Evolutionary conservation across 2,113 vertebrate species (phyloP).

Genomic region (Passer montanus): DNA sequence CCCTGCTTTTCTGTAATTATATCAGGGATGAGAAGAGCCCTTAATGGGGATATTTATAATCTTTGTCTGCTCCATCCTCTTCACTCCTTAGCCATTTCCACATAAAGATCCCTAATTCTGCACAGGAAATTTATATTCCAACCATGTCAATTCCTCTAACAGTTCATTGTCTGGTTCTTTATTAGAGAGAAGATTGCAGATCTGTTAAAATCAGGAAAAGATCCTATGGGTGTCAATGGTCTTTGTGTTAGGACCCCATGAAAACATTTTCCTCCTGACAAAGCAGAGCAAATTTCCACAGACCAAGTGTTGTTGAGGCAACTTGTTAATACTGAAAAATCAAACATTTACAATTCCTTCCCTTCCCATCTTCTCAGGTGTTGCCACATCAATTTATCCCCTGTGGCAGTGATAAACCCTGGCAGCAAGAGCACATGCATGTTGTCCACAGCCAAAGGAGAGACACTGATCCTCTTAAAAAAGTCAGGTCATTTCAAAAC

Average conservation of each 20-base stretch:
- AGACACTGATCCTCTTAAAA: background rate
- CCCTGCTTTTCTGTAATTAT: background rate
- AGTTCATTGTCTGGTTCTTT: background rate
- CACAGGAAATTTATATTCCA: background rate
- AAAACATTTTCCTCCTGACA: background rate
- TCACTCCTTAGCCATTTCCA: background rate
- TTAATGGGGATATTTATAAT: background rate
- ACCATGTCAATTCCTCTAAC: background rate
- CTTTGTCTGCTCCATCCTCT: background rate
- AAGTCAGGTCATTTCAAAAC: background rate
- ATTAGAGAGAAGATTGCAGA: background rate
- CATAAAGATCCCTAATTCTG: background rate
- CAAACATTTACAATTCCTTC: background rate
- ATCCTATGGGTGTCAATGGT: background rate
- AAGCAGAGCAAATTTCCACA: background rate
- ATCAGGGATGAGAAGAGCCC: background rate
- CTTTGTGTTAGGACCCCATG: background rate
- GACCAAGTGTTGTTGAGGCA: background rate
- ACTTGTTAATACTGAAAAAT: background rate
- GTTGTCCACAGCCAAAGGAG: rapidly evolving
- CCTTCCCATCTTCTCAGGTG: background rate
- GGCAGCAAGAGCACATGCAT: rapidly evolving
- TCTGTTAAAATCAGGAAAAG: background rate
- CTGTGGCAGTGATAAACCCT: background rate
- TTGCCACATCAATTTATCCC: background rate